Conservation (phyloP, 1,140 invertebrate species). For the Venustaconcha ellipsiformis region DNA sequence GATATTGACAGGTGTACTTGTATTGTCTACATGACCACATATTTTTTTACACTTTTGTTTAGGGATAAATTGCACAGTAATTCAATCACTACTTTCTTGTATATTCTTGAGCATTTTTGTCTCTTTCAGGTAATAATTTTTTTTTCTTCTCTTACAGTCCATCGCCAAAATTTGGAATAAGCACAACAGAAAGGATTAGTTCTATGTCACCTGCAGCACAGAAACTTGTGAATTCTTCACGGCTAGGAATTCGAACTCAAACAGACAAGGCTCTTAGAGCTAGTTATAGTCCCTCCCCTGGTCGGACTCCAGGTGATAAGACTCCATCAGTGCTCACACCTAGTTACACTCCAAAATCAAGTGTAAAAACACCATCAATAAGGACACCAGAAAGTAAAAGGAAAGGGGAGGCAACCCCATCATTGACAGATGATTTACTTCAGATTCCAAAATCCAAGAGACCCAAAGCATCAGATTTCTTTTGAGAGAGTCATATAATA, state of each 20-base stretch:
- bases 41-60: too few species aligned
- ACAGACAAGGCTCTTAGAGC: conserved; percentile 72
- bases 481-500: conserved; percentile 35
- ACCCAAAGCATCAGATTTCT: conserved; percentile 55
- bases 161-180: conserved; percentile 38
- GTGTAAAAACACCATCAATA: conserved; percentile 58
- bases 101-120: too few species aligned
- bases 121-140: neutral
- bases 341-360: conserved; percentile 33
- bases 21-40: too few species aligned
- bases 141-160: conserved; percentile 41
- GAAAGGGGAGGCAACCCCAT: conserved; percentile 57
- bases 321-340: conserved; percentile 38
- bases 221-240: conserved; percentile 78
- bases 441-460: conserved; percentile 73
- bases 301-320: conserved; percentile 50
- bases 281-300: conserved; percentile 72
- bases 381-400: conserved; percentile 62
- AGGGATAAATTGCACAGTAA: too few species aligned
- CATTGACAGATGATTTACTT: conserved; percentile 82
- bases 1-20: too few species aligned
- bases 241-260: conserved; percentile 63
- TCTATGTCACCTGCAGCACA: conserved; percentile 96
- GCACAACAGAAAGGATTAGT: conserved; percentile 78
- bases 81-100: too few species aligned